A percentile compares a stretch with the other conserved stretches of the same genome.
These are phyloP conservation scores for Silurus meridionalis DNA, from an alignment of 2,113 vertebrate genomes.

Conservation along the genomic window DNA sequence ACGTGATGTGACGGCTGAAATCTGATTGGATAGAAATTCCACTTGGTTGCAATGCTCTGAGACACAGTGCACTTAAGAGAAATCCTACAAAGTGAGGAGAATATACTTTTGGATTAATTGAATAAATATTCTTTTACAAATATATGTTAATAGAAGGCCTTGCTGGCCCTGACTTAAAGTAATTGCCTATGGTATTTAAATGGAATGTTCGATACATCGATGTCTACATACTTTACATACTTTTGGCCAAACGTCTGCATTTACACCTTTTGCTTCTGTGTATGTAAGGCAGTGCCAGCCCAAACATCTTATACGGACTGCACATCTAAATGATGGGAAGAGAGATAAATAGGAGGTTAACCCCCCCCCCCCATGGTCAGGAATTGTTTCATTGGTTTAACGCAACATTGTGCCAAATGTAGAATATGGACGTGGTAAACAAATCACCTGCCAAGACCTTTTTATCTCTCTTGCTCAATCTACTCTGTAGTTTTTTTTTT, in stretches of 20 bases:
- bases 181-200: not conserved
- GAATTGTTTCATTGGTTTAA: not conserved
- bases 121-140: too few species aligned
- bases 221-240: not conserved
- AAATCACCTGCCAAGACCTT: conserved; percentile 14
- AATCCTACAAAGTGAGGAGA: too few species aligned
- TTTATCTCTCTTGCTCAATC: conserved; percentile 1
- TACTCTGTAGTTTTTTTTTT: not conserved
- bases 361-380: too few species aligned
- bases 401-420: not conserved
- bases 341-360: not conserved
- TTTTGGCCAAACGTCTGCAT: not conserved
- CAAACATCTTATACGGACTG: not conserved
- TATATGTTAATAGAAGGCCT: too few species aligned
- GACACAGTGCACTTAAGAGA: too few species aligned
- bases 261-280: not conserved
- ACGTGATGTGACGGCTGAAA: too few species aligned
- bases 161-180: not conserved
- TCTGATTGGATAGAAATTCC: too few species aligned
- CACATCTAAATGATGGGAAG: not conserved
- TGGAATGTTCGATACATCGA: not conserved
- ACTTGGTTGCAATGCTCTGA: too few species aligned
- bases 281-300: not conserved
- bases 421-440: conserved; percentile 14
- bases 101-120: too few species aligned